Evolutionary conservation across 64 coral and sea anemone species (phyloP), one percentile per base, ranked within the genome.

Genomic region (Montipora cactus): DNA sequence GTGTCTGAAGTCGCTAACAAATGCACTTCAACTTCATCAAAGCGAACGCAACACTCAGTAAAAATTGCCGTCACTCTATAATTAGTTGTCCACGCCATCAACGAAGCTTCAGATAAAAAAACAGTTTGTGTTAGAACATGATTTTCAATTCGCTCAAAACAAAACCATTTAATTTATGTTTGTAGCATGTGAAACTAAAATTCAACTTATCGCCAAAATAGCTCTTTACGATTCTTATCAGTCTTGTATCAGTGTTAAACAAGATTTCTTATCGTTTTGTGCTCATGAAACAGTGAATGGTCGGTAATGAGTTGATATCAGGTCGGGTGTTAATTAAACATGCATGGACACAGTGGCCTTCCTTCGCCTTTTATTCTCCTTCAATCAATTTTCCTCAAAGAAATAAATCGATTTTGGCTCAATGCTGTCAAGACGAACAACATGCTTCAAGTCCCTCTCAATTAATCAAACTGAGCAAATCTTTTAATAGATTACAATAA

Each of bases 181-280:
- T 59, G 44, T 84, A 84, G 16, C 82, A 19, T 69, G 66, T 49
- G 47, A 70, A 72, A 86, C 72, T 72, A 86, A 86, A 86, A 86
- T 86, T 71, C 82, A 46, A 45, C 47, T 86, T 50, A 86, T 71
- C 82, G 82, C 62, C 82, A 86, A 86, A 86, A 86, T 86, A 86
- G 46, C 64, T 70, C 68, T 86, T 86, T 67, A 86, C 48, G 67
- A 71, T 86, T 72, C 18, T 86, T 69, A 71, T 86, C 37, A 37
- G 37, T 37, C 19, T 71, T 22, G 62, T 66, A 71, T 72, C 82
- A 45, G 66, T 86, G 47, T 72, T 71, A 71, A 86, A 86, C 66
- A 86, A 70, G 82, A 37, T 70, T 72, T 72, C 76, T 48, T 86
- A 71, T 71, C 66, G 18, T 70, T 71, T 16, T 50, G 46, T 67